Evolutionary conservation across 2,797 vertebrate species (phyloP).

Genomic region (Denticeps clupeoides): DNA sequence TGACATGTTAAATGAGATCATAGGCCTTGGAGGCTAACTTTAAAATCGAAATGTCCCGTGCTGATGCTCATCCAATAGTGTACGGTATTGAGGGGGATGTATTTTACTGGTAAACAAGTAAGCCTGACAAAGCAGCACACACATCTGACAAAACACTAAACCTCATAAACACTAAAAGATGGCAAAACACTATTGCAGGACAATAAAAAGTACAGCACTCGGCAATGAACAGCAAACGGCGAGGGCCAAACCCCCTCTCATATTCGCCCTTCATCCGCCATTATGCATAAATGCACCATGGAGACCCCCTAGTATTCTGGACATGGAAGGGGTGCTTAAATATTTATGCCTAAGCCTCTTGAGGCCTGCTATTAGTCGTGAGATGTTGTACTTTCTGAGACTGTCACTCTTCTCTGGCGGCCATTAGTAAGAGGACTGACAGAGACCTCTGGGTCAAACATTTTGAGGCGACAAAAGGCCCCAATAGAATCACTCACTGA

Average conservation of each 20-base stretch:
- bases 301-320: slow-evolving; percentile 69
- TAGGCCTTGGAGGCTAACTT: background rate
- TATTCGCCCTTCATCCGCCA: slow-evolving; percentile 57
- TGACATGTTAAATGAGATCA: slow-evolving; percentile 22
- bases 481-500: slow-evolving; percentile 67
- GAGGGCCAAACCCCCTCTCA: slow-evolving; percentile 41
- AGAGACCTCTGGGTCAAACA: slow-evolving; percentile 75
- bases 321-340: slow-evolving; percentile 67
- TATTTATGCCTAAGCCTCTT: slow-evolving; percentile 72
- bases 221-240: slow-evolving; percentile 20
- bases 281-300: slow-evolving; percentile 65
- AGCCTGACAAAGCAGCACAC: too few relatives aligned
- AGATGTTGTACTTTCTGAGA: slow-evolving; percentile 73
- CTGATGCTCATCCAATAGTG: background rate
- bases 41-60: background rate
- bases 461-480: slow-evolving; percentile 67
- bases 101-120: too few relatives aligned
- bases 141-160: too few relatives aligned
- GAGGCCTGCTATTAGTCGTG: slow-evolving; percentile 69
- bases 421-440: slow-evolving; percentile 67
- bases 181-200: too few relatives aligned
- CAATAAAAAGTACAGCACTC: too few relatives aligned
- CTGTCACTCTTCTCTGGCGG: slow-evolving; percentile 65
- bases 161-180: too few relatives aligned
- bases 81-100: too few relatives aligned